A percentile compares a stretch with the other conserved stretches of the same genome.
phyloP scores from a whole-genome alignment of 2,888 invertebrate species.

The Dolomedes plantarius region DNA sequence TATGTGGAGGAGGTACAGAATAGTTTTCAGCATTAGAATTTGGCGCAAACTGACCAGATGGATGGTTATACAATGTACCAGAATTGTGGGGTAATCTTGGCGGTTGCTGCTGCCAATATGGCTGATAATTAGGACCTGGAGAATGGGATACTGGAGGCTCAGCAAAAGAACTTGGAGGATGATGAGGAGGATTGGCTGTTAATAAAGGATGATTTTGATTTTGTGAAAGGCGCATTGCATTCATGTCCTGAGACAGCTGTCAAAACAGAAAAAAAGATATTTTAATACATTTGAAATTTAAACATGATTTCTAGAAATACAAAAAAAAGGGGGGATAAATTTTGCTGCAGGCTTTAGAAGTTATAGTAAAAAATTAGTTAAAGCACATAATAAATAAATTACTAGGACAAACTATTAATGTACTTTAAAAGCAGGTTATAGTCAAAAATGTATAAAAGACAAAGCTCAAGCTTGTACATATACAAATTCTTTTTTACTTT shows the following conservation, averaged over 20 bases:
- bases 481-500: no score
- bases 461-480: no score
- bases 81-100: slow-evolving; percentile 19
- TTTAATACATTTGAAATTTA: no score
- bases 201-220: slow-evolving; percentile 56
- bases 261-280: neutral
- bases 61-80: slow-evolving; percentile 13
- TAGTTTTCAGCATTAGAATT: slow-evolving; percentile 12
- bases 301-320: no score
- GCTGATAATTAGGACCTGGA: slow-evolving; percentile 28
- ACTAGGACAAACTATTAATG: no score
- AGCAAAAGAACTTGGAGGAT: slow-evolving; percentile 36
- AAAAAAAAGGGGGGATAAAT: no score
- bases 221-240: slow-evolving; percentile 55
- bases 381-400: no score
- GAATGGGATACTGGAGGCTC: slow-evolving; percentile 21
- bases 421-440: no score
- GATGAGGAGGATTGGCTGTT: slow-evolving; percentile 29
- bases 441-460: no score
- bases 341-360: no score
- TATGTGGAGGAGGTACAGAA: slow-evolving; percentile 23
- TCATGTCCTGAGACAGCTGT: slow-evolving; percentile 59
- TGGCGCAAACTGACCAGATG: slow-evolving; percentile 19
- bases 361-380: no score
- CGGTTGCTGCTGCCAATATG: slow-evolving; percentile 33